phyloP scores from a whole-genome alignment of 2,797 vertebrate species.

The Clarias pachynema region DNA sequence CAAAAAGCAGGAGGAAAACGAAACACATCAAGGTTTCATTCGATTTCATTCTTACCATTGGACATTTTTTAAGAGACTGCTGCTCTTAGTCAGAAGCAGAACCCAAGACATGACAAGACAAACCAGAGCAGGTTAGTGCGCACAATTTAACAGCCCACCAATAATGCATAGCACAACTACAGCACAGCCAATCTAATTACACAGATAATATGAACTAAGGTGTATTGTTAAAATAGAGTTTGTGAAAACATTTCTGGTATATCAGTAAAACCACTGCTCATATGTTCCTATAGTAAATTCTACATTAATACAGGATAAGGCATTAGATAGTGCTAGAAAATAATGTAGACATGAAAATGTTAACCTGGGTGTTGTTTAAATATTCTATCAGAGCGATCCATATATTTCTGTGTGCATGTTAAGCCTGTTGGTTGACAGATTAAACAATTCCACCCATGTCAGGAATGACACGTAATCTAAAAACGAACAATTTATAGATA shows the following conservation, averaged over 20 bases:
- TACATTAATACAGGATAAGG: background rate
- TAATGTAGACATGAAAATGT: background rate
- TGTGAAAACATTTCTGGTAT: background rate
- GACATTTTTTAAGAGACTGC: slow-evolving; percentile 78
- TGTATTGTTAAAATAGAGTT: background rate
- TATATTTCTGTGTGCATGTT: background rate
- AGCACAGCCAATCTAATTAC: background rate
- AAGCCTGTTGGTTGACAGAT: background rate
- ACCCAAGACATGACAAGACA: slow-evolving; percentile 69
- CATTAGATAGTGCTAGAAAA: background rate
- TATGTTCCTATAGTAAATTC: background rate
- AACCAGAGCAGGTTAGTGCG: slow-evolving; percentile 73
- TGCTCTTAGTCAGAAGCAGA: slow-evolving; percentile 75
- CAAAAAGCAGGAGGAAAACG: background rate
- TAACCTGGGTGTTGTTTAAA: background rate
- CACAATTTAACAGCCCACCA: slow-evolving; percentile 51
- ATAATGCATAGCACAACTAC: slow-evolving; percentile 36
- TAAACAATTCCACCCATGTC: background rate
- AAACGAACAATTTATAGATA: background rate
- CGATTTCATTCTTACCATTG: slow-evolving; percentile 72
- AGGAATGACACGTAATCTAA: background rate
- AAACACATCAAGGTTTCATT: background rate
- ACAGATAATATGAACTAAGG: background rate
- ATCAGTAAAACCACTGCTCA: background rate
- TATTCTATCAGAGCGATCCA: background rate